Base-by-base conservation (phyloP, 2,888 invertebrate species). In the Macaria liturata region DNA sequence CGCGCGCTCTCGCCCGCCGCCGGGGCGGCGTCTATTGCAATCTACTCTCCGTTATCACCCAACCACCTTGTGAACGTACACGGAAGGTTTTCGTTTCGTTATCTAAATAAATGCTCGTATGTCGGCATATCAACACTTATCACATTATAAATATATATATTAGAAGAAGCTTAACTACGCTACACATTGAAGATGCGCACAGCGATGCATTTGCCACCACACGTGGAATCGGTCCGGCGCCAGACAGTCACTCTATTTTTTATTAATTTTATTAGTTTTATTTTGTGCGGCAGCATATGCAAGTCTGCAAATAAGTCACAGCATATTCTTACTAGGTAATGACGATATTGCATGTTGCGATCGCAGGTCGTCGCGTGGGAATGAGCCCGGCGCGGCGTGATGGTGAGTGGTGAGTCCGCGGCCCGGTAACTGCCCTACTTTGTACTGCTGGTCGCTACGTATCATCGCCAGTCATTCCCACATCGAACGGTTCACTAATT, bases 131-230 rank as follows among this genome's bases (percentile, higher is more conserved):
- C 87, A 90, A 88, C 84, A 84, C 90, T 91, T 90, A 91, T 91
- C 91, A 90, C 91, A 90, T 87, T 89, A 90, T 89, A 91, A 91
- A 91, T 91, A 91, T 88, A 91, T 90, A 88, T 89, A 86, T 88
- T 84, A 87, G 88, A 89, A 88, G 87, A 91, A 91, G 89, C 89
- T 86, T 89, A 89, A 80, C 88, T 90, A 91, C 81, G 81, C 89
- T 91, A 91, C 87, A 88, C 87, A 85, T 80, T 81, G 83, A 89
- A 84, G 86, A 86, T 86, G 88, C 87, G 84, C 80, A 84, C 85
- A 80, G 84, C 79, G 83, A 86, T 86, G 88, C 88, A 88, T 84
- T 83, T 86, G 90, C 90, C 83, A 88, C 88, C 90, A 91, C 90
- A 90, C 89, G 77, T 75, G 80, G 79, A 79, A 80, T 79, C 76